Evolutionary conservation across 2,888 invertebrate species (phyloP).

Genomic region (Acanthacorydalis orientalis): DNA sequence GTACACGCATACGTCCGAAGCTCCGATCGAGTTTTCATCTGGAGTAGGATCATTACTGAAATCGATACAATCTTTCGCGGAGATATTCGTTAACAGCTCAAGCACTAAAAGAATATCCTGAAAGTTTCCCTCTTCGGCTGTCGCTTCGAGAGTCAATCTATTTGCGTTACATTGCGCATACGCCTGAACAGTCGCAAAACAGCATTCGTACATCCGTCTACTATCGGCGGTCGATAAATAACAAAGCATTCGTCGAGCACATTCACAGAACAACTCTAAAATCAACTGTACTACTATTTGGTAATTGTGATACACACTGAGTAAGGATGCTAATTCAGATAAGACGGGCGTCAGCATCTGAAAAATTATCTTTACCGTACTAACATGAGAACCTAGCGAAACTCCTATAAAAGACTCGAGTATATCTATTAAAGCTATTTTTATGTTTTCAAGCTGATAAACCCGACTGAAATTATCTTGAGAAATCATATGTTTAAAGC

Average conservation of each 20-base stretch:
- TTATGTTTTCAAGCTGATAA: slow-evolving; percentile 43
- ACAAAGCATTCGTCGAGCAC: slow-evolving; percentile 52
- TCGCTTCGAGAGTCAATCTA: slow-evolving; percentile 40
- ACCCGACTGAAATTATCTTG: slow-evolving; percentile 33
- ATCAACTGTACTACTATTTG: slow-evolving; percentile 59
- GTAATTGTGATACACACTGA: slow-evolving; percentile 63
- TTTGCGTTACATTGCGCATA: slow-evolving; percentile 50
- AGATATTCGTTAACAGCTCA: slow-evolving; percentile 42
- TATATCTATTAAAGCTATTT: slow-evolving; percentile 52
- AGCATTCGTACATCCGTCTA: slow-evolving; percentile 46
- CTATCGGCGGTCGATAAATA: slow-evolving; percentile 41
- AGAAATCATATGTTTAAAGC: slow-evolving; percentile 34
- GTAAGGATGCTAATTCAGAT: slow-evolving; percentile 47
- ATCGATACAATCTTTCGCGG: slow-evolving; percentile 26
- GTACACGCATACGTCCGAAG: slow-evolving; percentile 46
- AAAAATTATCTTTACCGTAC: slow-evolving; percentile 32
- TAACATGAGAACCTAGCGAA: slow-evolving; percentile 39
- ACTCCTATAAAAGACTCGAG: slow-evolving; percentile 61
- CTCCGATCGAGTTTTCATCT: slow-evolving; percentile 22
- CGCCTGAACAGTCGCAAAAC: slow-evolving; percentile 49
- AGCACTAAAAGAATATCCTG: slow-evolving; percentile 65
- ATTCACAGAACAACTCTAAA: slow-evolving; percentile 53
- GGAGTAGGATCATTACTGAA: slow-evolving; percentile 15
- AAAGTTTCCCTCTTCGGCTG: slow-evolving; percentile 55
- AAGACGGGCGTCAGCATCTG: slow-evolving; percentile 45